Conservation (phyloP, 2,113 vertebrate genomes). For the Narcine bancroftii region DNA sequence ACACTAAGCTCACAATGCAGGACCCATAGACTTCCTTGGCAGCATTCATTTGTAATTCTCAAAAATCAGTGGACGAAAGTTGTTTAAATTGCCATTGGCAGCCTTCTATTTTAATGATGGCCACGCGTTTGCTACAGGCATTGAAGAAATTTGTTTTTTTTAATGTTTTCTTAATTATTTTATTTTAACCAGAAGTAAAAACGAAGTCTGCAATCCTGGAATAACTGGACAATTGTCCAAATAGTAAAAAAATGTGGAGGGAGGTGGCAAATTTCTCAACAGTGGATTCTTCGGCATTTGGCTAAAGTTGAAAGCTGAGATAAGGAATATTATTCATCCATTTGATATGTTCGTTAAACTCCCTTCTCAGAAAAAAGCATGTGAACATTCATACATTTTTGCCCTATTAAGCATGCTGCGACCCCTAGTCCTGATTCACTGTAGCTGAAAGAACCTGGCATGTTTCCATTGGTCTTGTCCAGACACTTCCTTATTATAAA, state of each 20-base stretch:
- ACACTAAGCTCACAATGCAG: background rate
- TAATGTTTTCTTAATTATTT: conserved; percentile 1
- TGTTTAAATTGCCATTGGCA: background rate
- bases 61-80: background rate
- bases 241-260: conserved; percentile 31
- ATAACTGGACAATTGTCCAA: conserved; percentile 34
- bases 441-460: background rate
- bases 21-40: background rate
- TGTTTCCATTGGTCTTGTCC: background rate
- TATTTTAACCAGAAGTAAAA: conserved; percentile 13
- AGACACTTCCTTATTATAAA: background rate
- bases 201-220: conserved; percentile 13
- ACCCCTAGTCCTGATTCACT: background rate
- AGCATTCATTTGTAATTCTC: background rate
- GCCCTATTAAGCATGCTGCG: background rate
- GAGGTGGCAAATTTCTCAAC: conserved; percentile 16
- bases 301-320: conserved; percentile 25
- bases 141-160: background rate
- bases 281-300: conserved; percentile 32
- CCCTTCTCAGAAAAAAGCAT: conserved; percentile 18
- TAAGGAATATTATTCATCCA: conserved; percentile 33
- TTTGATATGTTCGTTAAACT: conserved; percentile 13
- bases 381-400: background rate
- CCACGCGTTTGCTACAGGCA: background rate
- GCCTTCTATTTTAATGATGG: background rate